Evolutionary conservation across 1,140 invertebrate species (phyloP), one percentile per base, ranked within the genome.

Genomic region (Polyergus mexicanus): DNA sequence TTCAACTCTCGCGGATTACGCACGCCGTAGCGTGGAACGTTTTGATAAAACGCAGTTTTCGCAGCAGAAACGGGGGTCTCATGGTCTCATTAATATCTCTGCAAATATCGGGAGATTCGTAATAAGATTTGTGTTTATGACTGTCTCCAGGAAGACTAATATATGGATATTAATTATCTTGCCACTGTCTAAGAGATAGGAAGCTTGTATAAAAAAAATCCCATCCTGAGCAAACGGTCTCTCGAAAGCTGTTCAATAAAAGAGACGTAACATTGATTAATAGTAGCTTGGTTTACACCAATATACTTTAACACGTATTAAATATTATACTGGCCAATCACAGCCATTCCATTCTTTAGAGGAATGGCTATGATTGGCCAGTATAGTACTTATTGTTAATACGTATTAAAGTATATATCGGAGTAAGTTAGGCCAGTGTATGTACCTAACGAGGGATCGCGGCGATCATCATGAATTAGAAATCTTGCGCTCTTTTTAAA

Each of bases 1-100:
- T 80, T 85, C 65, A 81, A 65, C 62, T 68, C 75, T 81, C 76
- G 84, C 56, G 84, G 84, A 85, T 85, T 85, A 80, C 84, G 77
- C 66, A 83, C 66, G 54, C 84, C 77, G 68, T 56, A 54, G 63
- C 28, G 84, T 58, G 58, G 47, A 81, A 81, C 76, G 84, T 86
- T 86, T 86, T 83, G 65, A 86, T 86, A 86, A 86, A 85, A 80
- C 75, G 41, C 54, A 35, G 58, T 22, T 84, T 71, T 75, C 56
- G 80, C 60, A 51, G 81, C 69, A 72, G 71, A 41, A 76, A 77
- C 81, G 41, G 28, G 25, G 71, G 16, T 76, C 38, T 84, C 71
- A 84, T 84, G 56, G 71, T 76, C 77, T 81, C 51, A 69, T 81
- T 81, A 81, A 81, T 81, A 81, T 72, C 66, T 71, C 78, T 1